A percentile compares a stretch with the other conserved stretches of the same genome.
Evolutionary conservation across 1,140 invertebrate species (phyloP).

Genomic region (Brachionus calyciflorus): DNA sequence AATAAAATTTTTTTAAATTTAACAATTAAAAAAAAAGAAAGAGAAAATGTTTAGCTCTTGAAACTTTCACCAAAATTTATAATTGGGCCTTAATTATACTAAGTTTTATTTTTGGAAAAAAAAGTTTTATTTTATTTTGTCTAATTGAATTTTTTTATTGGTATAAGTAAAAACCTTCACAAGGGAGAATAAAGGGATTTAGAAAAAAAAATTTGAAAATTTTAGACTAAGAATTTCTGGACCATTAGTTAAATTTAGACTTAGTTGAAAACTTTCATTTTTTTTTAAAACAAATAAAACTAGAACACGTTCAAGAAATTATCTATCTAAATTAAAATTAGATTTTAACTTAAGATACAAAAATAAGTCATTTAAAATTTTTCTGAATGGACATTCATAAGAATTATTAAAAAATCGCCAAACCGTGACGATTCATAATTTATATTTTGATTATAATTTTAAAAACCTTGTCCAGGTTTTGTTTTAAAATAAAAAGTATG

Average conservation of each 20-base stretch:
- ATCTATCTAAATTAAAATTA: neutral
- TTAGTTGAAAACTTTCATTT: neutral
- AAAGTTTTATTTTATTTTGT: neutral
- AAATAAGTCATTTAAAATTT: constrained; percentile 7
- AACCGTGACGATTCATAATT: constrained; percentile 40
- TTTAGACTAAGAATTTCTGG: neutral
- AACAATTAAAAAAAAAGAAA: constrained; percentile 7
- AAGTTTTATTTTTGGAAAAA: constrained; percentile 28
- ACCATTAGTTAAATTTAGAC: constrained; percentile 16
- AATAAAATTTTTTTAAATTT: no score
- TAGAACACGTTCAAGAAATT: neutral
- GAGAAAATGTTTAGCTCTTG: constrained; percentile 8
- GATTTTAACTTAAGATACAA: no score
- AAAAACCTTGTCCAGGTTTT: neutral
- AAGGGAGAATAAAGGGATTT: constrained; percentile 7
- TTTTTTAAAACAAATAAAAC: constrained; percentile 6
- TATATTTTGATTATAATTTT: no score
- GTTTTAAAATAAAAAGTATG: neutral
- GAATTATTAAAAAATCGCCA: no score
- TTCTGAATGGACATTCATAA: no score
- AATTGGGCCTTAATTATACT: constrained; percentile 11
- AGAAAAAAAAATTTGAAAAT: neutral
- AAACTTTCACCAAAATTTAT: neutral
- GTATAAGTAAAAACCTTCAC: neutral
- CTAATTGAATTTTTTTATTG: constrained; percentile 8